Evolutionary conservation across 2,888 invertebrate species (phyloP).

Genomic region (Agriopis leucophaearia): DNA sequence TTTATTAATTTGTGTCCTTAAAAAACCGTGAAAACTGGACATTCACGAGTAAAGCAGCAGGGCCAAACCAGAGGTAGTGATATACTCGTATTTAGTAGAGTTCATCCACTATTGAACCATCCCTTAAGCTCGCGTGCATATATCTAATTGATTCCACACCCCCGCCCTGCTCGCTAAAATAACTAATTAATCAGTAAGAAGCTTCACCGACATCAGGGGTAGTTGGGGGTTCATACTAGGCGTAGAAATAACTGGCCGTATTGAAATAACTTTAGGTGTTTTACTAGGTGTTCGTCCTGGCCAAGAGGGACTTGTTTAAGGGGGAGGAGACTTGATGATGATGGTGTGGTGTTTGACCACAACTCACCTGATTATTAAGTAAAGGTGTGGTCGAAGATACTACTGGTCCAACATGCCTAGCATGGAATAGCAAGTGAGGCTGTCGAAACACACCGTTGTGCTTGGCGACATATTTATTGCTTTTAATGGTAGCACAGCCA

Average conservation of each 20-base stretch:
- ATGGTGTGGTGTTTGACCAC: too few relatives aligned
- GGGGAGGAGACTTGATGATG: too few relatives aligned
- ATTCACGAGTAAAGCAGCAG: not conserved
- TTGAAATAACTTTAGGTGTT: not conserved
- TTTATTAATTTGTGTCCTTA: too few relatives aligned
- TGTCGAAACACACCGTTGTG: too few relatives aligned
- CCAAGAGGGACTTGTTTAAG: too few relatives aligned
- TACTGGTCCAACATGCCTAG: too few relatives aligned
- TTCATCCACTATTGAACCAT: constrained; percentile 9
- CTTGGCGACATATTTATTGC: too few relatives aligned
- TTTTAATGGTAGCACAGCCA: too few relatives aligned
- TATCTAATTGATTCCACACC: constrained; percentile 60
- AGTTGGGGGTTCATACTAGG: constrained; percentile 29
- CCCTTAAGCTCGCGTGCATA: constrained; percentile 54
- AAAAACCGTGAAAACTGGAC: too few relatives aligned
- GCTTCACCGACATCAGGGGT: constrained; percentile 24
- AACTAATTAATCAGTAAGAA: constrained; percentile 59
- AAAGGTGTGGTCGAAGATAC: too few relatives aligned
- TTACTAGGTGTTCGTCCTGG: not conserved
- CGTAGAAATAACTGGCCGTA: constrained; percentile 22
- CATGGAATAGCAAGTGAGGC: too few relatives aligned
- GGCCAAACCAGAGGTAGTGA: not conserved
- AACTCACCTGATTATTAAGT: too few relatives aligned
- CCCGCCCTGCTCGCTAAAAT: constrained; percentile 56
- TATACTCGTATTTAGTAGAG: not conserved